Base-by-base conservation (phyloP, 1,140 invertebrate species). In the Charaxes varanes region DNA sequence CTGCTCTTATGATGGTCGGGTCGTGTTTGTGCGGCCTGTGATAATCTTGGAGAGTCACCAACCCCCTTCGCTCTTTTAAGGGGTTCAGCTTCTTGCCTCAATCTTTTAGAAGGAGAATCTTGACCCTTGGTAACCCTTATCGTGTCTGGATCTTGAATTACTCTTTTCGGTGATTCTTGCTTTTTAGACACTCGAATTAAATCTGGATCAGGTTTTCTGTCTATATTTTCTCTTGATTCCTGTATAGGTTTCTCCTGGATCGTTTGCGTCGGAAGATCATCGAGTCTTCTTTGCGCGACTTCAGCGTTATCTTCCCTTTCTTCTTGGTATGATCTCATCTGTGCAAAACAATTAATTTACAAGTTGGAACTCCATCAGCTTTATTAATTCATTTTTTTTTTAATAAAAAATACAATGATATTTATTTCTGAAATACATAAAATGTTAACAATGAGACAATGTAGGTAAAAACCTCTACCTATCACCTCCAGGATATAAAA, bases 1-100 rank as follows among this genome's bases (percentile, higher is more conserved):
- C 76, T 83, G 32, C 79, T 83, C 26, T 83, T 83, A 28, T 83
- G 59, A 38, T 83, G 79, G 17, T 72, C 59, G 7, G 76, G 76
- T 13, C 65, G 53, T 0, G 64, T 53, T 17, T 55, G 65, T 2
- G 60, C 41, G 0, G 73, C 70, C 11, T 82, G 78, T 12, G 63
- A 65, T 4, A 82, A 41, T 18, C 68, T 58, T 0, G 74, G 78
- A 0, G 78, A 78, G 13, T 82, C 78, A 0, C 68, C 69, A 2
- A 61, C 53, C 1, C 73, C 73, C 21, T 79, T 78, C 6, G 78
- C 78, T 22, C 79, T 65, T 41, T 83, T 83, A 5, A 83, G 30
- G 0, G 79, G 79, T 18, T 83, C 79, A 0, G 76, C 79, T 32
- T 83, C 79, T 22, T 83, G 79, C 17, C 64, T 50, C 15, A 80